phyloP scores from a whole-genome alignment of 2,113 vertebrate genomes.

The Peromyscus maniculatus region DNA sequence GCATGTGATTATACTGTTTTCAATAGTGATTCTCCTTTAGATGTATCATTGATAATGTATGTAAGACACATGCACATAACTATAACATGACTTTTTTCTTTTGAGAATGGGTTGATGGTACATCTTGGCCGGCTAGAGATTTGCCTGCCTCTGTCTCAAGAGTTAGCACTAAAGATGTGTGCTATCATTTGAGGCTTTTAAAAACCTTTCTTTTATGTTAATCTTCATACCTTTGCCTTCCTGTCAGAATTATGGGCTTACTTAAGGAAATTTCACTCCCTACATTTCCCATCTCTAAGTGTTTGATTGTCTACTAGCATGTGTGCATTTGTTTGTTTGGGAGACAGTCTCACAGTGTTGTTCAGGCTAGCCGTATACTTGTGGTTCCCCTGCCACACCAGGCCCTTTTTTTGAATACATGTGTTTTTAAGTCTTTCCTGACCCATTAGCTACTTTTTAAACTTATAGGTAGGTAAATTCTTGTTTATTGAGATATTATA shows the following conservation, averaged over 20 bases:
- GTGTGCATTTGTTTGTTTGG: not conserved
- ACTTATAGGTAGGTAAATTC: not conserved
- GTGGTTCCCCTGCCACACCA: not conserved
- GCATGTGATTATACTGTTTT: constrained; percentile 27
- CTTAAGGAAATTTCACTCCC: not conserved
- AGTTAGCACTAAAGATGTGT: not conserved
- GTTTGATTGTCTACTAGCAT: not conserved
- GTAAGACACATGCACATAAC: constrained; percentile 71
- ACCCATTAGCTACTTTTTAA: not conserved
- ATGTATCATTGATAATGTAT: constrained; percentile 60
- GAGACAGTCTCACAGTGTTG: not conserved
- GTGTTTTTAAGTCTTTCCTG: not conserved
- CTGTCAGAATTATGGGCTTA: not conserved
- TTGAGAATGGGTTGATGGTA: not conserved
- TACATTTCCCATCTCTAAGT: not conserved
- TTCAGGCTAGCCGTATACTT: not conserved
- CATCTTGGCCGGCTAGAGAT: not conserved
- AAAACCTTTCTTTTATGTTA: not conserved
- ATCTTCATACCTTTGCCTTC: not conserved
- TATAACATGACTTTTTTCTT: not conserved
- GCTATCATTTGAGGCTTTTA: not conserved
- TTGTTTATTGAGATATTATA: not conserved
- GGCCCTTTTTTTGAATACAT: not conserved
- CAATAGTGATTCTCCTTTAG: constrained; percentile 39
- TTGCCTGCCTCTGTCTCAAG: not conserved